Evolutionary conservation across 2,888 invertebrate genomes (phyloP), one percentile per base, ranked within the genome.

Genomic region (Drosophila anceps): DNA sequence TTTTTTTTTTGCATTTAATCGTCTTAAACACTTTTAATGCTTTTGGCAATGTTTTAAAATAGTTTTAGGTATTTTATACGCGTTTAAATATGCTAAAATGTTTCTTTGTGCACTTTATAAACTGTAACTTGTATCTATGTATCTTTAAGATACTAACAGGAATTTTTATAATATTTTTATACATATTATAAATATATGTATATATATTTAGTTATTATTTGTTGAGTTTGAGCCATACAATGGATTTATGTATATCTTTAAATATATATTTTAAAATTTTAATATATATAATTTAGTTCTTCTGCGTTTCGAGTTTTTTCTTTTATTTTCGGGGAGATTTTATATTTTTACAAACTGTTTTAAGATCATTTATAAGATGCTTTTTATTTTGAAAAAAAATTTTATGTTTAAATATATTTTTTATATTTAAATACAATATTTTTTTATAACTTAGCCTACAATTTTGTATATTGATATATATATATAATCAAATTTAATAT

Each of bases 11-110:
- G 9, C 35, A 12, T 12, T 29, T 18, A 29, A 55, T 39, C 39
- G 37, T 37, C 27, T 54, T 12, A 29, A 55, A 18, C 54, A 55
- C 54, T 39, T 55, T 29, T 13, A 39, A 13, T 33, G 12, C 31
- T 50, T n/a, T 18, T 10, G 18, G 6, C 18, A 12, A 31, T 31
- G 6, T 37, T 27, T 18, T n/a, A 13, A 18, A 29, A 39, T 29
- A 39, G 39, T 29, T 39, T 54, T 2, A 9, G 20, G 13, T 13
- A 51, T 31, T 48, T 48, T 31, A 29, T 29, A 12, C 18, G 12
- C 48, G 12, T 3, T 44, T 44, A 1, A 24, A 44, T 13, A 15
- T 44, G 18, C 9, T 12, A 15, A 15, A 20, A 43, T 9, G 13
- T 13, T 43, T 43, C 9, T 12, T 13, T 41, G 13, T 2, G 0